Conservation (phyloP, 2,797 vertebrate genomes). For the Epinephelus awoara region DNA sequence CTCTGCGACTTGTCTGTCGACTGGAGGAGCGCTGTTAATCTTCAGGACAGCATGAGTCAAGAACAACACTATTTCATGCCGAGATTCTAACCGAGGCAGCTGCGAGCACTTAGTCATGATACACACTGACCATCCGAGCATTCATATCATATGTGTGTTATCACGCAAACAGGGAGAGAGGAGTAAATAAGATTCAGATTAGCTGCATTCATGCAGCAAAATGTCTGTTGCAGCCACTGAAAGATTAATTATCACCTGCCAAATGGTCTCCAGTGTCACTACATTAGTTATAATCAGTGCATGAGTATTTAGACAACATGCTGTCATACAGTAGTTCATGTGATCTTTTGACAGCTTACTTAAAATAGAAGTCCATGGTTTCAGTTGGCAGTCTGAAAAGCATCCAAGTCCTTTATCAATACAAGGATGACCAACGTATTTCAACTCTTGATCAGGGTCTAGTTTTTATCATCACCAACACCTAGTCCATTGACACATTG, state of each 20-base stretch:
- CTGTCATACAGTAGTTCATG: no score
- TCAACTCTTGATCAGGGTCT: no score
- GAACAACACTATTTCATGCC: slow-evolving; percentile 62
- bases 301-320: background rate
- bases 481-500: no score
- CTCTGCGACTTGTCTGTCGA: slow-evolving; percentile 60
- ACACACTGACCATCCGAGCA: slow-evolving; percentile 22
- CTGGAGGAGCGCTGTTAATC: slow-evolving; percentile 62
- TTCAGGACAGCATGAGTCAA: slow-evolving; percentile 56
- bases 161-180: slow-evolving; percentile 21
- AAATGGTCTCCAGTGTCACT: background rate
- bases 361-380: no score
- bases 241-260: background rate
- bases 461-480: no score
- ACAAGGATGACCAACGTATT: no score
- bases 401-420: no score
- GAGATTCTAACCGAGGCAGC: slow-evolving; percentile 45
- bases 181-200: slow-evolving; percentile 24
- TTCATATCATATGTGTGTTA: slow-evolving; percentile 9
- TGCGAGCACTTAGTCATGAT: slow-evolving; percentile 57
- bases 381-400: no score
- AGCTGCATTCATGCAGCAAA: background rate
- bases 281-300: background rate
- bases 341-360: no score
- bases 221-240: background rate